Conservation (phyloP, 64 coral and sea anemone species). For the Orbicella faveolata region DNA sequence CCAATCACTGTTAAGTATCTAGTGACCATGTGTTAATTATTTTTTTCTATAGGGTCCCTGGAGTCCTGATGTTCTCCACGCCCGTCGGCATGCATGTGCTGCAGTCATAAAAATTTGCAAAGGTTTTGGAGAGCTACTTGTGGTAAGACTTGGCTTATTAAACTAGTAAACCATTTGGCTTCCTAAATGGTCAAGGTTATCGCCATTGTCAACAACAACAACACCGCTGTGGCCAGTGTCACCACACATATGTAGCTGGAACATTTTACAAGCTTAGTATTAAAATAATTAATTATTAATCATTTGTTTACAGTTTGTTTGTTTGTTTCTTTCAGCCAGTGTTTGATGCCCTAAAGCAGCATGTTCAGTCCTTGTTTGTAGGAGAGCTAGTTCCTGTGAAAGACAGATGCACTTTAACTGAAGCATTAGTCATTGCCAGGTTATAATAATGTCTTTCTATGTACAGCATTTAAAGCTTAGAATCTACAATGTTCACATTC, state of each 20-base stretch:
- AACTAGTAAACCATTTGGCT: not conserved
- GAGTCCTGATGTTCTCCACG: conserved; percentile 84
- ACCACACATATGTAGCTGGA: too few relatives aligned
- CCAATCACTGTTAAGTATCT: too few relatives aligned
- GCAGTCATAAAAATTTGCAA: conserved; percentile 66
- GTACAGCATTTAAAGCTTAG: too few relatives aligned
- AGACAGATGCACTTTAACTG: conserved; percentile 78
- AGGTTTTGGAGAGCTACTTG: conserved; percentile 72
- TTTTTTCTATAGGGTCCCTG: conserved; percentile 67
- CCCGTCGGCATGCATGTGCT: conserved; percentile 68
- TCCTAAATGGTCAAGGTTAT: too few relatives aligned
- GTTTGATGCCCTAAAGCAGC: conserved; percentile 83
- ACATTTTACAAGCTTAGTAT: too few relatives aligned
- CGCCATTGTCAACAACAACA: too few relatives aligned
- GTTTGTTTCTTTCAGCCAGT: conserved; percentile 45
- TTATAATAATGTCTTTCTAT: not conserved
- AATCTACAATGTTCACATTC: too few relatives aligned
- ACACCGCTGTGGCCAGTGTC: too few relatives aligned
- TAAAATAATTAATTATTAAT: too few relatives aligned
- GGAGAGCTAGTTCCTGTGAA: conserved; percentile 75
- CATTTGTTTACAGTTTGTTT: not conserved
- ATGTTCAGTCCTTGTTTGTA: conserved; percentile 74
- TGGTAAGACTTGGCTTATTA: conserved; percentile 40
- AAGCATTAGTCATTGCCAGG: conserved; percentile 84
- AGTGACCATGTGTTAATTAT: not conserved